Base-by-base conservation (phyloP, 2,797 vertebrate species). In the Oophaga sylvatica region DNA sequence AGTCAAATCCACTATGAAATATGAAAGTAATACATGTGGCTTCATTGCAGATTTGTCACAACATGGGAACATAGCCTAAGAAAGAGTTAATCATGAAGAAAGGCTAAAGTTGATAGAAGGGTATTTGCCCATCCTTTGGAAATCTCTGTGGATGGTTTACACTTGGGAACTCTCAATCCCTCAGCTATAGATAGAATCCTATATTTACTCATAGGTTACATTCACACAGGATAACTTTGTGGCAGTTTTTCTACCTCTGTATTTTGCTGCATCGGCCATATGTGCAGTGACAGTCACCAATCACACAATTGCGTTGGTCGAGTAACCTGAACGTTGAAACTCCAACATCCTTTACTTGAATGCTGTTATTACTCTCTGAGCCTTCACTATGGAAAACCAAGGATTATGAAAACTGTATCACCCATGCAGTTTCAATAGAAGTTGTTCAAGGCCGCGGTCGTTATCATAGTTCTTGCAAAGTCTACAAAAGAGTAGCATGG, bases 121-220 rank as follows among this genome's bases (percentile, higher is more conserved):
- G 13, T 56, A 26, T 76, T 16, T 76, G 11, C 41, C n/a, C 20
- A n/a, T 26, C 12, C n/a, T 13, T 1, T 26, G 22, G 22, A 2
- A 13, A 53, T 56, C 75, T 53, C 10, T 77, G 20, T 26, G 22
- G 22, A 77, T 77, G 48, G 53, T 16, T 77, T 56, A 13, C n/a
- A 8, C 45, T 77, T 53, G 13, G 22, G 13, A 77, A 19, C 53
- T 53, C 48, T 77, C 75, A 48, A 22, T 56, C 45, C 48, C 22
- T 77, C 48, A 16, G 75, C 75, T 77, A 77, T 77, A 77, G 48
- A 77, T 77, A 77, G 75, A 77, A 16, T 77, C 22, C 75, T 77
- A 77, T 77, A 56, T 77, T 77, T 77, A 77, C 48, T 26, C 48
- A 26, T 77, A 53, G 75, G 75, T 26, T 26, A 26, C 2, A 16